Conservation (phyloP, 2,113 vertebrate genomes). For the Antigone vipio region DNA sequence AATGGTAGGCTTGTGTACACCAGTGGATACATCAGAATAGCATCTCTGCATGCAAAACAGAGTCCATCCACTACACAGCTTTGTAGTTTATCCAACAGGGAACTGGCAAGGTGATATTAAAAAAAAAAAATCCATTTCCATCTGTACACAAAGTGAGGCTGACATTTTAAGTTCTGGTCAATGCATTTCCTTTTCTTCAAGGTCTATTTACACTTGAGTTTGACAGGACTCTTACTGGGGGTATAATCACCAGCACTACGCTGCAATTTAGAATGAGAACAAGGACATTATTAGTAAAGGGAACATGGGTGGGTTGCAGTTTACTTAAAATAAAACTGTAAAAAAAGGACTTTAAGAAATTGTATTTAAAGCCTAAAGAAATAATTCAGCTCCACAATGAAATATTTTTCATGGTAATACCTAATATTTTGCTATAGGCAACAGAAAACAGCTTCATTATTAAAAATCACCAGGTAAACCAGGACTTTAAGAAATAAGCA, state of each 20-base stretch:
- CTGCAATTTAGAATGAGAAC: slow-evolving; percentile 4
- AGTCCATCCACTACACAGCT: not conserved
- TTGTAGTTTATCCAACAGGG: not conserved
- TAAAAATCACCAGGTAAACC: not conserved
- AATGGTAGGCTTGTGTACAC: not conserved
- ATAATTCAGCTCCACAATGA: not conserved
- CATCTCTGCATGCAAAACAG: not conserved
- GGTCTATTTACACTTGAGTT: not conserved
- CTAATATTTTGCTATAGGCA: not conserved
- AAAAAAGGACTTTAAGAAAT: not conserved
- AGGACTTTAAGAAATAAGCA: not conserved
- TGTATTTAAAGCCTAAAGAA: not conserved
- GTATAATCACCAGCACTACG: not conserved
- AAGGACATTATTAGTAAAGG: not conserved
- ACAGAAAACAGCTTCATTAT: not conserved
- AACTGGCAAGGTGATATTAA: not conserved
- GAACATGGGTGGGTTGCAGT: not conserved
- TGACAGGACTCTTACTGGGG: not conserved
- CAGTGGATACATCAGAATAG: not conserved
- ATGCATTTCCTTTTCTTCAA: slow-evolving; percentile 1
- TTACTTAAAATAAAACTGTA: not conserved
- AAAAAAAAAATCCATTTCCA: not conserved
- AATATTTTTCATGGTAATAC: not conserved
- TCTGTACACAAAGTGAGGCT: not conserved
- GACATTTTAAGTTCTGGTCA: not conserved